Conservation (phyloP, 2,888 invertebrate species). For the Lypha dubia region DNA sequence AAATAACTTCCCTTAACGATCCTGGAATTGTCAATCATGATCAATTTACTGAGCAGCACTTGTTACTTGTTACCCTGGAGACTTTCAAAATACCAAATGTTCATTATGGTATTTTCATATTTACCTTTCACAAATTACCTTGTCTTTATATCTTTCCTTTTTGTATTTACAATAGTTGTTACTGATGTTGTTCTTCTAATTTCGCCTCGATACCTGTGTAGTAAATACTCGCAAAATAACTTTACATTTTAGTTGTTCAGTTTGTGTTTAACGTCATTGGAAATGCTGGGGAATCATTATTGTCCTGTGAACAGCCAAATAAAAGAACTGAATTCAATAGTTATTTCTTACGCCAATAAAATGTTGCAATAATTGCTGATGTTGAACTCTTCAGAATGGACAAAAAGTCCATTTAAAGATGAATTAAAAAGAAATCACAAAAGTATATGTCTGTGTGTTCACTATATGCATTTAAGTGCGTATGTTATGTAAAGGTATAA, state of each 20-base stretch:
- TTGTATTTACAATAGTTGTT: conserved; percentile 10
- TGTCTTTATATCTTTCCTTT: conserved; percentile 14
- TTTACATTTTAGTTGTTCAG: conserved; percentile 36
- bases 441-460: conserved; percentile 3
- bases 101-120: conserved; percentile 62
- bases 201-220: conserved; percentile 56
- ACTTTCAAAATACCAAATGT: conserved; percentile 63
- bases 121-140: conserved; percentile 68
- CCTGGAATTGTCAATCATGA: conserved; percentile 42
- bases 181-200: conserved; percentile 20
- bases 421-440: conserved; percentile 36
- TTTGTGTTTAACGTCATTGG: conserved; percentile 20
- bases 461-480: background rate
- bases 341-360: conserved; percentile 67
- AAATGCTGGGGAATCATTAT: conserved; percentile 20
- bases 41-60: conserved; percentile 45
- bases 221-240: conserved; percentile 65
- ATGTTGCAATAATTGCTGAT: conserved; percentile 70
- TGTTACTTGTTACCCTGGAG: conserved; percentile 52
- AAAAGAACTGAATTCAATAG: conserved; percentile 46
- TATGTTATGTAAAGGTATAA: conserved; percentile 20
- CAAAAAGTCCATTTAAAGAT: conserved; percentile 56
- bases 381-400: conserved; percentile 64
- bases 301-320: background rate
- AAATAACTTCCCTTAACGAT: conserved; percentile 37